Percentiles rank a stretch among this genome's conserved stretches.
Conservation (phyloP, 2,888 invertebrate genomes). For the Proisotoma minuta region DNA sequence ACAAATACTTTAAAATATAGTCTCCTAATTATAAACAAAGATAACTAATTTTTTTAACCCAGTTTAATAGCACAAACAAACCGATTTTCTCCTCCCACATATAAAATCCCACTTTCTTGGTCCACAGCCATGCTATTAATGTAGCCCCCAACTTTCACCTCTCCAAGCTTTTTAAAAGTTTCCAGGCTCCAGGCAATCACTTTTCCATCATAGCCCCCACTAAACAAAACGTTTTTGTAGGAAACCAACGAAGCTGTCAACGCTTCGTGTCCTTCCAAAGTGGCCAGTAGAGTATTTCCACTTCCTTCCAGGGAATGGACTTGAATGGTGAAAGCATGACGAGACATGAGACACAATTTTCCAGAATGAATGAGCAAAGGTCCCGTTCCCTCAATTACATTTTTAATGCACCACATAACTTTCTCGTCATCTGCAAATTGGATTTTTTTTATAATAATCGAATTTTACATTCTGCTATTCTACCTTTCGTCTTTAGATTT, state of each 20-base stretch:
- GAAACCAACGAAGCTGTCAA: constrained; percentile 24
- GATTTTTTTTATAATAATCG: background rate
- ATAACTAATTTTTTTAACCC: constrained; percentile 7
- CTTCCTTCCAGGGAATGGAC: constrained; percentile 56
- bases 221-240: constrained; percentile 34
- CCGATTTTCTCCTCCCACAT: constrained; percentile 36
- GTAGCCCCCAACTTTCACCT: constrained; percentile 49
- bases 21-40: no score
- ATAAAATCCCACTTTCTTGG: constrained; percentile 18
- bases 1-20: no score
- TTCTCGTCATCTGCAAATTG: constrained; percentile 9
- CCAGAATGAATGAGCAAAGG: constrained; percentile 55
- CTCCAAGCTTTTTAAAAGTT: constrained; percentile 47
- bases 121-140: constrained; percentile 53
- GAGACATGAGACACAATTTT: constrained; percentile 54
- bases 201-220: constrained; percentile 55
- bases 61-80: constrained; percentile 27
- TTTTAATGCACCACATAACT: constrained; percentile 29
- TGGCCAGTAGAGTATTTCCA: constrained; percentile 29
- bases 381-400: constrained; percentile 54
- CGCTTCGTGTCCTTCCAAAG: constrained; percentile 37
- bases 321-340: constrained; percentile 57
- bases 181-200: constrained; percentile 54
- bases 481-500: background rate
- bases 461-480: background rate